Evolutionary conservation across 1,140 invertebrate species (phyloP).

Genomic region (Gonatopus flavifemur): DNA sequence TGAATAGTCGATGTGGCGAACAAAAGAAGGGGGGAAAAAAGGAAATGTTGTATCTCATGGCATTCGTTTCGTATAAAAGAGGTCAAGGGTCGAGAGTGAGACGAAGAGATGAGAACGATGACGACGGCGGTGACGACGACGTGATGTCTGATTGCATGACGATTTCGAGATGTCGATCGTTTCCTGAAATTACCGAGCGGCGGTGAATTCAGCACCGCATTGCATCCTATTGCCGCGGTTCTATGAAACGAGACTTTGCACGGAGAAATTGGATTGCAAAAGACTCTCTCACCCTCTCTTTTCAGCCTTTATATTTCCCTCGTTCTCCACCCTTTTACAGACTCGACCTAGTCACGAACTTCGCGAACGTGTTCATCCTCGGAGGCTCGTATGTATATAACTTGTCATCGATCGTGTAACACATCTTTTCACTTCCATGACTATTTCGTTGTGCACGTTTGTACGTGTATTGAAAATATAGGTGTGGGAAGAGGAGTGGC

Average conservation of each 20-base stretch:
- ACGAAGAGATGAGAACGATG: no score
- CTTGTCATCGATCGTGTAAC: no score
- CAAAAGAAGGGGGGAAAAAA: conserved; percentile 1
- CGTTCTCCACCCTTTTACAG: no score
- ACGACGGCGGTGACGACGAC: no score
- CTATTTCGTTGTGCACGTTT: no score
- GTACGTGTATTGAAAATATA: no score
- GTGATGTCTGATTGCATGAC: conserved; percentile 13
- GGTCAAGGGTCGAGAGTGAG: conserved; percentile 26
- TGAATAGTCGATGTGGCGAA: not conserved
- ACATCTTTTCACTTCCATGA: no score
- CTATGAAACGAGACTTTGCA: no score
- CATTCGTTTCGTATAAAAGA: conserved; percentile 13
- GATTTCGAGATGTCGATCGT: conserved; percentile 12
- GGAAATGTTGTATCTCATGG: not conserved
- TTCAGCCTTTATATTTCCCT: no score
- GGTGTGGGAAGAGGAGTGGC: no score
- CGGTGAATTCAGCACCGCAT: not conserved
- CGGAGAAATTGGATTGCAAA: no score
- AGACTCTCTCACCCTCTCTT: no score
- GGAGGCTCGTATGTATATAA: not conserved
- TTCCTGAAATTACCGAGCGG: conserved; percentile 9
- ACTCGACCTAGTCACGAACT: conserved; percentile 23
- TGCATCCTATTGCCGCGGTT: not conserved
- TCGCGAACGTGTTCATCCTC: conserved; percentile 7